Evolutionary conservation across 2,113 vertebrate genomes (phyloP).

Genomic region (Syrrhaptes paradoxus): DNA sequence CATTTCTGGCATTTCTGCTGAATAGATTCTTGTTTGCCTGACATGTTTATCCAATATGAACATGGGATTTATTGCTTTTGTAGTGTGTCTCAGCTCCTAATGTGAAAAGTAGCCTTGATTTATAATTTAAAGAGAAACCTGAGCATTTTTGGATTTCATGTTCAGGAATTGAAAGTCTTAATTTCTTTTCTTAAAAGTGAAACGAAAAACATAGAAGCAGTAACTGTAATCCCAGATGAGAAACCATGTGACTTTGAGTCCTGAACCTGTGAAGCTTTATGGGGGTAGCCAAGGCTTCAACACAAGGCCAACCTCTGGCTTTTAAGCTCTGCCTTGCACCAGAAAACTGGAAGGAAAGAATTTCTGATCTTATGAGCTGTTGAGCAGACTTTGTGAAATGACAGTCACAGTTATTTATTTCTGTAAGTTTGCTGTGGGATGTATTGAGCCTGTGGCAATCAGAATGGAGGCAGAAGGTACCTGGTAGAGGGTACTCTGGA

Average conservation of each 20-base stretch:
- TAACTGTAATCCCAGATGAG: neutral
- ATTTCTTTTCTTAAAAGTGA: neutral
- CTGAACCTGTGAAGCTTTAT: neutral
- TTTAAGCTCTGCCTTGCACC: neutral
- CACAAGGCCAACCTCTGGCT: fast-evolving
- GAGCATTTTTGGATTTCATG: neutral
- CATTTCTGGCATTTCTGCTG: neutral
- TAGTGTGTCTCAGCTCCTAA: fast-evolving
- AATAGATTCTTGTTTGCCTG: neutral
- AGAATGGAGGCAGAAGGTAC: neutral
- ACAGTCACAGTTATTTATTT: neutral
- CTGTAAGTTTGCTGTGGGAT: neutral
- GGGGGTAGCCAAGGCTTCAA: neutral
- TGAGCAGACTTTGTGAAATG: neutral
- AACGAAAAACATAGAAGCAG: neutral
- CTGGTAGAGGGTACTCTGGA: neutral
- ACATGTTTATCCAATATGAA: neutral
- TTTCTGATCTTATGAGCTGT: neutral
- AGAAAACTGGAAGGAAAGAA: neutral
- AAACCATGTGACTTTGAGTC: neutral
- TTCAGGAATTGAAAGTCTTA: neutral
- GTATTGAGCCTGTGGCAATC: neutral
- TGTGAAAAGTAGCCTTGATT: neutral
- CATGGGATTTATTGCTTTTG: neutral
- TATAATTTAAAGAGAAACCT: neutral